phyloP scores from a whole-genome alignment of 2,888 invertebrate genomes.

The Zonitis immaculata region DNA sequence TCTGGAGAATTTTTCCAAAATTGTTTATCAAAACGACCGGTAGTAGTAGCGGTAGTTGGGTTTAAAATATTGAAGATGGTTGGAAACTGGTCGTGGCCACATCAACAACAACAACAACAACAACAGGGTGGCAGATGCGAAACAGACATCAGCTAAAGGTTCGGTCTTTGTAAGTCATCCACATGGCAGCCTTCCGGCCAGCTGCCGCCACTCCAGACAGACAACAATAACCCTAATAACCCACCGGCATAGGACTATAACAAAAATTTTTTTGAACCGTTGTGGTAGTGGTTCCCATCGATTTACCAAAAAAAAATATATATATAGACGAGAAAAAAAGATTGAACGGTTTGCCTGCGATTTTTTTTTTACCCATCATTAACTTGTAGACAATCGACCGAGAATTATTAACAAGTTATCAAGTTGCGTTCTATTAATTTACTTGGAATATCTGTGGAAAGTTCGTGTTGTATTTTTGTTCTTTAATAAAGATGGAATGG shows the following conservation, averaged over 20 bases:
- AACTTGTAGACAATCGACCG: conserved; percentile 9
- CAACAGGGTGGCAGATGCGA: conserved; percentile 31
- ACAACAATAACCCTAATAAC: conserved; percentile 20
- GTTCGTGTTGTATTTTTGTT: no score
- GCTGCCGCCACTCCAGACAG: conserved; percentile 23
- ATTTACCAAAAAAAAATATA: neutral
- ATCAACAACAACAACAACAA: conserved; percentile 3
- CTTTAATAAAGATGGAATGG: no score
- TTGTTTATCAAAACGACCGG: neutral
- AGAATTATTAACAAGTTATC: neutral
- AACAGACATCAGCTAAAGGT: conserved; percentile 29
- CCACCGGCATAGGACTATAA: conserved; percentile 10
- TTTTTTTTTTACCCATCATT: conserved; percentile 24
- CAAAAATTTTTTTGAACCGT: neutral
- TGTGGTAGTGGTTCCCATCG: conserved; percentile 16
- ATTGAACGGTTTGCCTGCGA: conserved; percentile 18
- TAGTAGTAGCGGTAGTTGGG: neutral
- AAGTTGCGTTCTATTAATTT: neutral
- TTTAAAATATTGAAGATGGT: neutral
- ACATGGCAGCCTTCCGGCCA: conserved; percentile 36
- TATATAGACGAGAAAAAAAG: no score
- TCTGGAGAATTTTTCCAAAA: no score
- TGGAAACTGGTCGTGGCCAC: conserved; percentile 17
- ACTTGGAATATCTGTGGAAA: neutral
- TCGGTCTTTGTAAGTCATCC: conserved; percentile 29